Conservation (phyloP, 2,113 vertebrate species). For the Picathartes gymnocephalus region DNA sequence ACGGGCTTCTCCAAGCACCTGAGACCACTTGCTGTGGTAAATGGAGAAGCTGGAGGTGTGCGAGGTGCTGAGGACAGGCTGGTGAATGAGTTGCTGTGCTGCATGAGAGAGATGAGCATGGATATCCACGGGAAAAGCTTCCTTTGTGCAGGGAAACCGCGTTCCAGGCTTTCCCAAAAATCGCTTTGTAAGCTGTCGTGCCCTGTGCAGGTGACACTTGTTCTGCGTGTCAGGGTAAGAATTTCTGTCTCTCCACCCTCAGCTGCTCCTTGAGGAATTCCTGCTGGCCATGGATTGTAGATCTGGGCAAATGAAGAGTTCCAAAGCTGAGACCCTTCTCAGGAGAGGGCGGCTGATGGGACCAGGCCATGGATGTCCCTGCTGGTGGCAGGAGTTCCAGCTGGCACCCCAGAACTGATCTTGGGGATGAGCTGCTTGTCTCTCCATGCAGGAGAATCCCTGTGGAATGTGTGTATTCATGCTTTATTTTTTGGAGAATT, state of each 20-base stretch:
- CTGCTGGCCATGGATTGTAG: background rate
- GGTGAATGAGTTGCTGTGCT: background rate
- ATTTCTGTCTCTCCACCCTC: background rate
- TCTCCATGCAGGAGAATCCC: background rate
- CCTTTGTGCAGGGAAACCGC: background rate
- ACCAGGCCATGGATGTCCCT: background rate
- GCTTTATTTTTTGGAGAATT: background rate
- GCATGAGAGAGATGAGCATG: background rate
- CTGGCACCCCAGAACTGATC: background rate
- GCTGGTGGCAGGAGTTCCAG: background rate
- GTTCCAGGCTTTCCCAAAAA: background rate
- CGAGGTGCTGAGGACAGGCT: background rate
- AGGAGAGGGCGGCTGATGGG: background rate
- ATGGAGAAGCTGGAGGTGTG: background rate
- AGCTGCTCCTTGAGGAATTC: background rate
- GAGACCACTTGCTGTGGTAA: background rate
- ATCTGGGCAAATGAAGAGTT: background rate
- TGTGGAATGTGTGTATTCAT: fast-evolving
- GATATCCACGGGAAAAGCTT: background rate
- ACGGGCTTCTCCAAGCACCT: background rate
- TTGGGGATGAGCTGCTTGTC: background rate
- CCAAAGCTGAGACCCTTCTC: background rate
- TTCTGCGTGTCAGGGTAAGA: background rate
- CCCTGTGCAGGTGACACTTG: background rate
- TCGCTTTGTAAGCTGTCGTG: fast-evolving